Conservation (phyloP, 2,113 vertebrate genomes). For the Hippocampus zosterae region DNA sequence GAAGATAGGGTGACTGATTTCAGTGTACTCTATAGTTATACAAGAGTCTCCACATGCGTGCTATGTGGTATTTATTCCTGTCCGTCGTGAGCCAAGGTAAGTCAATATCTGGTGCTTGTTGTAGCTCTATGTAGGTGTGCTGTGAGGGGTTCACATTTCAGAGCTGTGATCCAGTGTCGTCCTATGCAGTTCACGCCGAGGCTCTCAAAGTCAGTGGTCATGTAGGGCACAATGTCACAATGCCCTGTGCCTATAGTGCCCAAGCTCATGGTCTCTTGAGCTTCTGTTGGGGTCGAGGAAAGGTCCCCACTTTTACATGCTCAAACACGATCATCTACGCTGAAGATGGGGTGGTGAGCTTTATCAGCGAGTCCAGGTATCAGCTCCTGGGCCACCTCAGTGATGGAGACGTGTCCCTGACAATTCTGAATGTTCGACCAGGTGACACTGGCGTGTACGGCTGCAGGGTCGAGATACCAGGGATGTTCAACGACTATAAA, state of each 20-base stretch:
- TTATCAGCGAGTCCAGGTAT: slow-evolving; percentile 48
- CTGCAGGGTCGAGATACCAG: slow-evolving; percentile 73
- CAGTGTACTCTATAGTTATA: slow-evolving; percentile 18
- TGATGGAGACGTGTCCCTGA: slow-evolving; percentile 73
- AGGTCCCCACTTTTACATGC: slow-evolving; percentile 56
- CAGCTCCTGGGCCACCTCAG: slow-evolving; percentile 44
- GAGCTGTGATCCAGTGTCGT: slow-evolving; percentile 11
- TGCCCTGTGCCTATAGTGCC: slow-evolving; percentile 71
- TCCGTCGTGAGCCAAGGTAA: slow-evolving; percentile 50
- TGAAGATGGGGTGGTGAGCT: slow-evolving; percentile 20
- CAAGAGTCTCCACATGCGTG: slow-evolving; percentile 49
- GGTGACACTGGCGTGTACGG: slow-evolving; percentile 75
- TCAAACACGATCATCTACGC: slow-evolving; percentile 58
- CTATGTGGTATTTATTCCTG: slow-evolving; percentile 39
- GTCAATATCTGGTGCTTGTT: slow-evolving; percentile 36
- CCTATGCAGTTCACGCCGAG: slow-evolving; percentile 29
- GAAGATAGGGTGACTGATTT: slow-evolving; percentile 23
- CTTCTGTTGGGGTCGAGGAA: slow-evolving; percentile 74
- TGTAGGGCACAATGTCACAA: slow-evolving; percentile 59
- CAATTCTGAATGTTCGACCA: slow-evolving; percentile 40
- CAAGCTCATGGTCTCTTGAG: not conserved
- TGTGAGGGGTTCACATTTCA: slow-evolving; percentile 1
- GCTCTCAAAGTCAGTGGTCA: slow-evolving; percentile 48
- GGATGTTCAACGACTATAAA: slow-evolving; percentile 75
- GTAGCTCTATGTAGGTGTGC: not conserved